Evolutionary conservation across 2,797 vertebrate species (phyloP).

Genomic region (Rhodeus uyekii): DNA sequence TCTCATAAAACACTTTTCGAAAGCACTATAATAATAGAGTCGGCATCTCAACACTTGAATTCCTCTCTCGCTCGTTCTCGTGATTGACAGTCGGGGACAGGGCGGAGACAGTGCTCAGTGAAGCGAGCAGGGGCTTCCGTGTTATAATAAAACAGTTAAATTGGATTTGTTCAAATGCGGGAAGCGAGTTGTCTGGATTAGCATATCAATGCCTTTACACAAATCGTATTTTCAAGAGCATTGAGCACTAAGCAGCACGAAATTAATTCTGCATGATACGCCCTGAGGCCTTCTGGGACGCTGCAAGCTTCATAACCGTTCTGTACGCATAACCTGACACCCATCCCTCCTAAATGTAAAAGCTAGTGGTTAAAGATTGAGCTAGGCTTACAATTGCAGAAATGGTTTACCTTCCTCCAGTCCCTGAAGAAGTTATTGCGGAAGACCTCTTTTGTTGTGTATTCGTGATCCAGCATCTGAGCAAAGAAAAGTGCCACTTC

Average conservation of each 20-base stretch:
- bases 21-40: slow-evolving; percentile 13
- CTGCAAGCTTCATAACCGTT: slow-evolving; percentile 43
- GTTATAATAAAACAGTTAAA: slow-evolving; percentile 83
- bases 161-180: slow-evolving; percentile 84
- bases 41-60: background rate
- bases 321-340: slow-evolving; percentile 33
- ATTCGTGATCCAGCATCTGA: slow-evolving; percentile 85
- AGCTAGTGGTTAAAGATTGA: slow-evolving; percentile 28
- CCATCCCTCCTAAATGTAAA: slow-evolving; percentile 31
- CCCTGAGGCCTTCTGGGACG: slow-evolving; percentile 66
- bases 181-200: slow-evolving; percentile 82
- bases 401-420: slow-evolving; percentile 77
- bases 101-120: slow-evolving; percentile 73
- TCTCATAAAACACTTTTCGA: background rate
- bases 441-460: slow-evolving; percentile 81
- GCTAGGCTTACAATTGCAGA: background rate
- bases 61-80: slow-evolving; percentile 14
- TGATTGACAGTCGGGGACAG: slow-evolving; percentile 71
- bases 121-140: slow-evolving; percentile 72
- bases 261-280: slow-evolving; percentile 82
- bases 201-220: slow-evolving; percentile 84
- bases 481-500: slow-evolving; percentile 80
- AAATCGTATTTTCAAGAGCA: slow-evolving; percentile 84
- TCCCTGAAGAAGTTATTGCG: slow-evolving; percentile 80
- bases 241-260: slow-evolving; percentile 80